These are phyloP conservation scores for Adineta ricciae DNA, from an alignment of 2,888 invertebrate species.

Conservation along the genomic window DNA sequence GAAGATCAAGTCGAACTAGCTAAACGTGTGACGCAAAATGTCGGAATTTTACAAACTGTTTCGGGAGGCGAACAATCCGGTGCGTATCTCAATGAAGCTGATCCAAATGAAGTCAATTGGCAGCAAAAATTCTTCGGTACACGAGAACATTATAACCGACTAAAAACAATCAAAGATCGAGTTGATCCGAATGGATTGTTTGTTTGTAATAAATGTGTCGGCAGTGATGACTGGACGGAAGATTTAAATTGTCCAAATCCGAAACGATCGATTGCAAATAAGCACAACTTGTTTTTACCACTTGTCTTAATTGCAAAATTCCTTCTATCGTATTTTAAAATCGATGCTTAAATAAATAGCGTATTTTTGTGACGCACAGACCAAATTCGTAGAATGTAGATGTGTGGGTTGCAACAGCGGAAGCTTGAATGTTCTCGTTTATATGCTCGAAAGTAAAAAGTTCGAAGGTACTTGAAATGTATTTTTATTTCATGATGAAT, in stretches of 20 bases:
- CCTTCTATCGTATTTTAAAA: too few species aligned
- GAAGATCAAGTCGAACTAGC: not conserved
- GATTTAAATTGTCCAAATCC: not conserved
- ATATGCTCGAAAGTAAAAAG: too few species aligned
- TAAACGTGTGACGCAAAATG: not conserved
- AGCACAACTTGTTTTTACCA: too few species aligned
- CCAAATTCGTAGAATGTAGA: too few species aligned
- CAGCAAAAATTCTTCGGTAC: not conserved
- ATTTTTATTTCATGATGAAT: too few species aligned
- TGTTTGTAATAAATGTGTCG: not conserved
- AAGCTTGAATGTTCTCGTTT: too few species aligned
- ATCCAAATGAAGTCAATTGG: not conserved
- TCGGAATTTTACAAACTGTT: not conserved
- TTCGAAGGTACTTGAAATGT: too few species aligned
- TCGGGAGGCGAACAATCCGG: not conserved
- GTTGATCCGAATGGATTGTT: not conserved
- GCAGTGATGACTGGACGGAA: not conserved
- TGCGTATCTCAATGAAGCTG: not conserved
- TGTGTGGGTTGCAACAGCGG: too few species aligned
- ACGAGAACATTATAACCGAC: not conserved
- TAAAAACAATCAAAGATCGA: not conserved
- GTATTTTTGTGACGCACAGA: too few species aligned
- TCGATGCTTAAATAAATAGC: too few species aligned
- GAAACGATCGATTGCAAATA: too few species aligned
- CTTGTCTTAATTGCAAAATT: too few species aligned